Base-by-base conservation (phyloP, 2,113 vertebrate species). In the Neogale vison region DNA sequence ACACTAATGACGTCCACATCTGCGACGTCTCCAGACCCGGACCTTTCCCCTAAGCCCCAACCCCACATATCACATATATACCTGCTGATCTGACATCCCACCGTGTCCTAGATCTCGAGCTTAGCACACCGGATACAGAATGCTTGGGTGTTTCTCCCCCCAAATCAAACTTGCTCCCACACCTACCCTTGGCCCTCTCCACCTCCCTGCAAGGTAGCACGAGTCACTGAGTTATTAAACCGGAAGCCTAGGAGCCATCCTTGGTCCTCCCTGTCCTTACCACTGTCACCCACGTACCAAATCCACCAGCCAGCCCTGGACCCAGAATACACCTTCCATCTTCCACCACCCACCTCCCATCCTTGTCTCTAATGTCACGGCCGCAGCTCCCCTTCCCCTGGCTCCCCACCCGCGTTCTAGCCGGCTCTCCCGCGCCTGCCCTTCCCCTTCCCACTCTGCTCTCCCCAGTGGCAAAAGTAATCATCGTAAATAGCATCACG, bases 1-100 rank as follows among this genome's bases (percentile, higher is more conserved):
- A 47, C 1, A 4, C 12, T 20, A 7, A n/a, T 1, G 39, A 45
- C 13, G 18, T 26, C 36, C 50, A 67, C 21, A 3, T 21, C 1
- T 15, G 15, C 29, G 67, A n/a, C 18, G 7, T 23, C 31, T 36
- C 39, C 39, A 50, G 72, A 47, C 24, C 34, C 5, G 42, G 36
- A 20, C 80, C 79, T 55, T 31, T 45, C 80, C 59, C 39, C 52
- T 42, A 65, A 34, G n/a, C 24, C 4, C 11, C 82, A 55, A 1
- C 17, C 50, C 79, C 36, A 77, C 1, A 1, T 8, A 85, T 4
- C 36, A 77, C 1, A 1, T 5, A 85, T 6, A 14, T 31, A 39
- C 29, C 45, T 39, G 76, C 39, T 39, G 8, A 74, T 3, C 74
- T 31, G 34, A 59, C 4, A 17, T 20, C 24, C 76, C 77, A 13